These are phyloP conservation scores for Acromyrmex charruanus DNA, from an alignment of 1,140 invertebrate species.

Conservation along the genomic window DNA sequence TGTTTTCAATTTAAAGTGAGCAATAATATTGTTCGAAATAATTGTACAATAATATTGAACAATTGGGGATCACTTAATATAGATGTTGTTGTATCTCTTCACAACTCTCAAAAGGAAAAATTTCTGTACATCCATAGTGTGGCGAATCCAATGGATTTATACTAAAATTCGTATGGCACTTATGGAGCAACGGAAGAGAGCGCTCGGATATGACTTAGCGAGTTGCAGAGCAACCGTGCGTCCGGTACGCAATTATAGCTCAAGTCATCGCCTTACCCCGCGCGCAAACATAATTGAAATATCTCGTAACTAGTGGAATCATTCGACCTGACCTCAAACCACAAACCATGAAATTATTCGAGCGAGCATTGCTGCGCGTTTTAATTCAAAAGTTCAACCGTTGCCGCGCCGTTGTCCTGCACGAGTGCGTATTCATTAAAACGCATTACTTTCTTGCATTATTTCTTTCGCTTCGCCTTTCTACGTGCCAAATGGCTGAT, in stretches of 20 bases:
- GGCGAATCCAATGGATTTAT: background rate
- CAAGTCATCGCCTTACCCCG: slow-evolving; percentile 52
- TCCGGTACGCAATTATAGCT: slow-evolving; percentile 74
- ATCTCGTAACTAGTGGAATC: slow-evolving; percentile 77
- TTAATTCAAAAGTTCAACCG: slow-evolving; percentile 11
- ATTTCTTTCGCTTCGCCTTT: background rate
- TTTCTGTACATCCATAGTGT: background rate
- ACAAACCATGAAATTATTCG: slow-evolving; percentile 81
- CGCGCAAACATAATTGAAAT: slow-evolving; percentile 81
- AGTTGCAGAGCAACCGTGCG: slow-evolving; percentile 71
- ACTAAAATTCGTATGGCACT: slow-evolving; percentile 22
- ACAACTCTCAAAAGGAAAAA: background rate
- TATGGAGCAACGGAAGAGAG: background rate
- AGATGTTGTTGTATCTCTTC: background rate
- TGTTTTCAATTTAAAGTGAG: too few species aligned
- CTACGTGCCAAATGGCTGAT: background rate
- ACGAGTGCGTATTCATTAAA: slow-evolving; percentile 37
- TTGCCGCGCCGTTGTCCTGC: slow-evolving; percentile 9
- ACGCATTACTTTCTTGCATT: slow-evolving; percentile 17
- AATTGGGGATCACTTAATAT: too few species aligned
- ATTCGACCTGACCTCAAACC: slow-evolving; percentile 78
- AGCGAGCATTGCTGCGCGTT: slow-evolving; percentile 37
- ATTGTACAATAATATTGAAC: too few species aligned
- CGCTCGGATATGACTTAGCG: slow-evolving; percentile 64
- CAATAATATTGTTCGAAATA: too few species aligned